Evolutionary conservation across 2,113 vertebrate genomes (phyloP).

Genomic region (Macroglossus sobrinus): DNA sequence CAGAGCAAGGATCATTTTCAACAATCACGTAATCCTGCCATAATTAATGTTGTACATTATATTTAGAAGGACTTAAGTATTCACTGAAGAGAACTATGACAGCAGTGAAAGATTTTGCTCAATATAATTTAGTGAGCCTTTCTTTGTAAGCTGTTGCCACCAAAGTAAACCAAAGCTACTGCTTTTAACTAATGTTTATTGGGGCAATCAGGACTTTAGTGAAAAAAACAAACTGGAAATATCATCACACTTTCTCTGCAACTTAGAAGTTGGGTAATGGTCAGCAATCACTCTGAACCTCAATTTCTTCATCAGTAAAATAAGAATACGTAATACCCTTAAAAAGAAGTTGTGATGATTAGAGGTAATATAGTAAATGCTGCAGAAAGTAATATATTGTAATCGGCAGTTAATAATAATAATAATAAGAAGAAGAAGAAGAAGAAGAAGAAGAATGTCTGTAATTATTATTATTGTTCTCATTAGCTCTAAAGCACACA

Average conservation of each 20-base stretch:
- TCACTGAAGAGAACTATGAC: background rate
- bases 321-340: background rate
- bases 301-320: constrained; percentile 22
- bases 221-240: background rate
- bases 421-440: background rate
- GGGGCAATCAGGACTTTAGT: background rate
- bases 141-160: background rate
- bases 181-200: background rate
- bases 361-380: background rate
- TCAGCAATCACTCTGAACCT: background rate
- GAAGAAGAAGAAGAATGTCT: background rate
- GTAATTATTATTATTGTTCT: background rate
- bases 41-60: background rate
- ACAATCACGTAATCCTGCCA: background rate
- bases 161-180: background rate
- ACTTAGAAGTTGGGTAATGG: background rate
- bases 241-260: background rate
- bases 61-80: background rate
- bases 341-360: constrained; percentile 20
- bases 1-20: background rate
- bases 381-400: background rate
- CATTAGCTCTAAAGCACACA: background rate
- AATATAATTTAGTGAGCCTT: background rate
- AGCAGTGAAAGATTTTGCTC: background rate
- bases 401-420: background rate